phyloP scores from a whole-genome alignment of 1,140 invertebrate genomes.

The Drosophila subpulchrella region DNA sequence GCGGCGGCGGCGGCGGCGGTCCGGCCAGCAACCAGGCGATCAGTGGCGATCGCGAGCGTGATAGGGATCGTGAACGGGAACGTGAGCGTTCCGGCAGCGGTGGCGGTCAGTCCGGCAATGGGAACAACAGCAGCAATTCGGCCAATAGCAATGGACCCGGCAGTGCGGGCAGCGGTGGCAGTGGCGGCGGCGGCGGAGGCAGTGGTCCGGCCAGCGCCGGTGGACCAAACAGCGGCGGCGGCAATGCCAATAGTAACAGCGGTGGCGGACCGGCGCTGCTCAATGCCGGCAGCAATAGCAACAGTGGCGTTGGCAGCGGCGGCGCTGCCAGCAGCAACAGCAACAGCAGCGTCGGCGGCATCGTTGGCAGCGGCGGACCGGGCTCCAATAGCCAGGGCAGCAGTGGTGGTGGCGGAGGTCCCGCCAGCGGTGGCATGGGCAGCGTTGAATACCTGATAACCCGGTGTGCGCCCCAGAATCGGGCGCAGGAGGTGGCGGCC shows the following conservation, averaged over 20 bases:
- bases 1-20: constrained; percentile 5
- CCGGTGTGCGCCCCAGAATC: constrained; percentile 27
- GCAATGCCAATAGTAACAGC: constrained; percentile 56
- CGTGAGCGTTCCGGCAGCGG: constrained; percentile 44
- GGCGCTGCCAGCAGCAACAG: constrained; percentile 48
- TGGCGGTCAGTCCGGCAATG: constrained; percentile 24
- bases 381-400: constrained; percentile 41
- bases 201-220: constrained; percentile 37
- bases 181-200: constrained; percentile 32
- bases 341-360: constrained; percentile 49
- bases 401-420: constrained; percentile 37
- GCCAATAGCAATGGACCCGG: constrained; percentile 67
- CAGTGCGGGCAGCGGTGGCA: constrained; percentile 65
- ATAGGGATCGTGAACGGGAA: constrained; percentile 18
- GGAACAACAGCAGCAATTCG: constrained; percentile 64
- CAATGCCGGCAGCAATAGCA: constrained; percentile 52
- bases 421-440: constrained; percentile 20
- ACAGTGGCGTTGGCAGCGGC: constrained; percentile 46
- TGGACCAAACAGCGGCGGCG: constrained; percentile 46
- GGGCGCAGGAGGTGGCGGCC: constrained; percentile 59
- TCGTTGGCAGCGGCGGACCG: constrained; percentile 31
- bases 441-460: constrained; percentile 35
- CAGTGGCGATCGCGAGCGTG: constrained; percentile 30
- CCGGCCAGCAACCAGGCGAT: constrained; percentile 20
- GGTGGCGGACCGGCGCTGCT: constrained; percentile 42